Percentiles rank a stretch among this genome's conserved stretches.
phyloP scores from a whole-genome alignment of 2,797 vertebrate species.

The Lagorchestes hirsutus region DNA sequence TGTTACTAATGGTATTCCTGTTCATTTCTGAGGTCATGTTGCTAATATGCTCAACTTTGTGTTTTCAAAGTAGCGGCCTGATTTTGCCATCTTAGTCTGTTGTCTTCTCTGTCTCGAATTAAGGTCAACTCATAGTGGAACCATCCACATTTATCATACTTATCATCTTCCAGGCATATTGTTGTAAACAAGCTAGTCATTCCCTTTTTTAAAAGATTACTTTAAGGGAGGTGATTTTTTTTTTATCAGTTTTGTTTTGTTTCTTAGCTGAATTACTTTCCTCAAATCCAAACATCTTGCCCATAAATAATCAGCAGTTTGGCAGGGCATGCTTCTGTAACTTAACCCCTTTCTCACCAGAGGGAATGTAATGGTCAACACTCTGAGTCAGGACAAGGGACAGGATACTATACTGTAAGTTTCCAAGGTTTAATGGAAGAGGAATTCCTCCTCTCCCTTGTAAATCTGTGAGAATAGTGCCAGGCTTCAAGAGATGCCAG shows the following conservation, averaged over 20 bases:
- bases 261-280: slow-evolving; percentile 23
- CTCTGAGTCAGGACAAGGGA: not conserved
- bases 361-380: not conserved
- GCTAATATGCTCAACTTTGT: not conserved
- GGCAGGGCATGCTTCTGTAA: not conserved
- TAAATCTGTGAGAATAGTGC: not conserved
- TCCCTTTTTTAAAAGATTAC: not conserved
- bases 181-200: slow-evolving; percentile 25
- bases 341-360: slow-evolving; percentile 20
- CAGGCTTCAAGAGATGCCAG: not conserved
- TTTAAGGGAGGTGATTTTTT: slow-evolving; percentile 4
- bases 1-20: not conserved
- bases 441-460: not conserved
- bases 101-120: slow-evolving; percentile 6
- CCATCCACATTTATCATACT: not conserved
- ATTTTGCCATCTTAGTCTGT: not conserved
- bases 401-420: not conserved
- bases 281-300: slow-evolving; percentile 16
- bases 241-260: not conserved
- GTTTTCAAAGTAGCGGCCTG: not conserved
- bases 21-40: not conserved
- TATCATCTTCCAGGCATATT: not conserved
- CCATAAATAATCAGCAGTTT: not conserved
- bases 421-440: not conserved
- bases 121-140: slow-evolving; percentile 39